phyloP scores from a whole-genome alignment of 2,113 vertebrate genomes.

The Bos taurus region ARS-UCD2.0 NC_037351.1:1722001-1722500 shows the following conservation, averaged over 20 bases:
- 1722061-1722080: background rate
- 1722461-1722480: background rate
- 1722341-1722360: fast-evolving
- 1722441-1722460: background rate
- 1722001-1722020: background rate
- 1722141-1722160: fast-evolving
- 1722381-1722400: background rate
- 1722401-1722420: background rate
- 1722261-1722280: background rate
- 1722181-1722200: too few relatives aligned
- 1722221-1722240: background rate
- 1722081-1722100: fast-evolving
- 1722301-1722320: fast-evolving
- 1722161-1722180: background rate
- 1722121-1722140: background rate
- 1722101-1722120: background rate
- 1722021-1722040: background rate
- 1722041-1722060: background rate
- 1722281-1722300: background rate
- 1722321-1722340: background rate
- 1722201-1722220: background rate
- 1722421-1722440: background rate
- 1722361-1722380: background rate
- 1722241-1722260: too few relatives aligned
- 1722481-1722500: background rate